Evolutionary conservation across 2,797 vertebrate genomes (phyloP).

Genomic region (Sandelia bainsii): DNA sequence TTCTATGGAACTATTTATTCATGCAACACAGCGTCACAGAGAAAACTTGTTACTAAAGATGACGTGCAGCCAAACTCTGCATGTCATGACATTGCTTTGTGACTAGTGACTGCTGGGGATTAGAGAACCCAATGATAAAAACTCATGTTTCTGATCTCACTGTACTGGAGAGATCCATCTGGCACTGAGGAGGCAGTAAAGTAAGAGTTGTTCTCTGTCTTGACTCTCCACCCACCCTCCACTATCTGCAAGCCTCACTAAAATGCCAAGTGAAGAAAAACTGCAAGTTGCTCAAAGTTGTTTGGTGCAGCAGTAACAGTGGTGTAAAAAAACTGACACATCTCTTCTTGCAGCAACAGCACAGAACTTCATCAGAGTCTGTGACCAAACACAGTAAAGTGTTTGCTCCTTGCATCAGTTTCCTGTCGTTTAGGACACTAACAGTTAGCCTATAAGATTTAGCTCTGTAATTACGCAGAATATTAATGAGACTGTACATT

Average conservation of each 20-base stretch:
- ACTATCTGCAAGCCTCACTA: background rate
- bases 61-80: background rate
- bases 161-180: background rate
- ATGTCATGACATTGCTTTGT: background rate
- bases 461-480: too few relatives aligned
- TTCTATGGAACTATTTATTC: background rate
- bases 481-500: too few relatives aligned
- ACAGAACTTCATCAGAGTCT: too few relatives aligned
- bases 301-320: background rate
- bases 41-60: background rate
- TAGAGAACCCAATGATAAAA: background rate
- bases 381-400: too few relatives aligned
- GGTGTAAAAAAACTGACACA: slow-evolving; percentile 8
- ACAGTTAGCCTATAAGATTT: too few relatives aligned
- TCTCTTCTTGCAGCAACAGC: too few relatives aligned
- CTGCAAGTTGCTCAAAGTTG: background rate
- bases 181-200: background rate
- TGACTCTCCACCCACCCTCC: background rate
- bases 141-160: background rate
- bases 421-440: too few relatives aligned
- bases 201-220: background rate
- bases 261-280: slow-evolving; percentile 1
- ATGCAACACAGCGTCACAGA: background rate
- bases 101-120: background rate
- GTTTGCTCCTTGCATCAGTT: too few relatives aligned